Evolutionary conservation across 2,888 invertebrate genomes (phyloP).

Genomic region (Phoenoteleia sp.): DNA sequence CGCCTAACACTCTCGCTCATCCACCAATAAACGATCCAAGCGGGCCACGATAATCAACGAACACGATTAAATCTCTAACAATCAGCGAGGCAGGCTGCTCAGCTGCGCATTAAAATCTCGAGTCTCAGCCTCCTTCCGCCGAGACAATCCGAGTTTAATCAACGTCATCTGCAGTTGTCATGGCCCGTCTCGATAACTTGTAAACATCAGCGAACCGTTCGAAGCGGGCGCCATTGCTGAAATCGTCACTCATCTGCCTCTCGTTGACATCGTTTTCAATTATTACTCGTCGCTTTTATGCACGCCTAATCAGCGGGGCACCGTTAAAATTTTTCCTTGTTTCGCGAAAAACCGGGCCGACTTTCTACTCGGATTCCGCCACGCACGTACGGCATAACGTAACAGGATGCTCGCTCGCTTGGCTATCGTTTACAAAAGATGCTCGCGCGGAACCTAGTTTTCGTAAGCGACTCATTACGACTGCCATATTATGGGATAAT

Average conservation of each 20-base stretch:
- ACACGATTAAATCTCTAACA: conserved; percentile 56
- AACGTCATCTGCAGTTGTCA: conserved; percentile 39
- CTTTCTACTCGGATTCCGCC: conserved; percentile 55
- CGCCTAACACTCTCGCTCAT: conserved; percentile 54
- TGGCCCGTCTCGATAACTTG: conserved; percentile 33
- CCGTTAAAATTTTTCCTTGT: conserved; percentile 46
- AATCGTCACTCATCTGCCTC: conserved; percentile 23
- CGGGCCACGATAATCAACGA: conserved; percentile 53
- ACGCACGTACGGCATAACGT: conserved; percentile 23
- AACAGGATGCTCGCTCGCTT: conserved; percentile 31
- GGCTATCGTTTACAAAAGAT: conserved; percentile 25
- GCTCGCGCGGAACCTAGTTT: conserved; percentile 23
- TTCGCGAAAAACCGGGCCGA: conserved; percentile 59
- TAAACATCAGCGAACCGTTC: conserved; percentile 37
- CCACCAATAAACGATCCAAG: conserved; percentile 13
- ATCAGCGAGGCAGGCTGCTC: conserved; percentile 29
- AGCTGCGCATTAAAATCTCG: conserved; percentile 35
- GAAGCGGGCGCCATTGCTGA: conserved; percentile 23
- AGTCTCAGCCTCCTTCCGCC: conserved; percentile 1
- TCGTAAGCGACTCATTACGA: conserved; percentile 29
- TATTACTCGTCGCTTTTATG: conserved; percentile 39
- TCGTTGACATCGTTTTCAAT: conserved; percentile 51
- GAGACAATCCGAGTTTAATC: conserved; percentile 43
- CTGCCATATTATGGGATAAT: not conserved
- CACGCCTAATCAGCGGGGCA: conserved; percentile 43